phyloP scores from a whole-genome alignment of 2,888 invertebrate species.

The Dryococelus australis region DNA sequence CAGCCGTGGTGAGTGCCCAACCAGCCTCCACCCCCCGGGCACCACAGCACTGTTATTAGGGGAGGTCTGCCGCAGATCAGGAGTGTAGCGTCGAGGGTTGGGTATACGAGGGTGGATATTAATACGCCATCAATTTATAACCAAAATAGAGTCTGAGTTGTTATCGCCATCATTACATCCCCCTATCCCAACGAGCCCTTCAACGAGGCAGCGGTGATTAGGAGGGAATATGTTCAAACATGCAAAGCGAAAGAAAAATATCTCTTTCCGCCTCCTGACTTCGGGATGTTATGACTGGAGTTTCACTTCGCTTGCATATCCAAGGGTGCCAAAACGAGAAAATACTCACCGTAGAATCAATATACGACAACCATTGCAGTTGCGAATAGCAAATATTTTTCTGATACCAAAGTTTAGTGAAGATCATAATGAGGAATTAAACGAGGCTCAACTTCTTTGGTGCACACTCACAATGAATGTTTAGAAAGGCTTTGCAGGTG shows the following conservation, averaged over 20 bases:
- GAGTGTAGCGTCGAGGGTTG: not conserved
- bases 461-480: too few species aligned
- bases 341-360: too few species aligned
- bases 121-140: not conserved
- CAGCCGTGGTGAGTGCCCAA: not conserved
- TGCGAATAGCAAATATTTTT: too few species aligned
- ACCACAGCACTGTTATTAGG: not conserved
- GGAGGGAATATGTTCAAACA: not conserved
- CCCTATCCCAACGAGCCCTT: not conserved
- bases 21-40: not conserved
- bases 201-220: not conserved
- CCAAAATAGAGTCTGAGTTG: not conserved
- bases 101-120: not conserved
- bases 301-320: too few species aligned
- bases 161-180: not conserved
- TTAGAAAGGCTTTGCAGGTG: too few species aligned
- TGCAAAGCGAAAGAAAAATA: not conserved
- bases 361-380: too few species aligned
- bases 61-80: not conserved
- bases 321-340: too few species aligned
- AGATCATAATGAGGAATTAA: too few species aligned
- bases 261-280: not conserved
- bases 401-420: too few species aligned
- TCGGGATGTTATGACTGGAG: not conserved
- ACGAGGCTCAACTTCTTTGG: too few species aligned